These are phyloP conservation scores for Oenanthe melanoleuca DNA, from an alignment of 2,113 vertebrate species.

Conservation along the genomic window DNA sequence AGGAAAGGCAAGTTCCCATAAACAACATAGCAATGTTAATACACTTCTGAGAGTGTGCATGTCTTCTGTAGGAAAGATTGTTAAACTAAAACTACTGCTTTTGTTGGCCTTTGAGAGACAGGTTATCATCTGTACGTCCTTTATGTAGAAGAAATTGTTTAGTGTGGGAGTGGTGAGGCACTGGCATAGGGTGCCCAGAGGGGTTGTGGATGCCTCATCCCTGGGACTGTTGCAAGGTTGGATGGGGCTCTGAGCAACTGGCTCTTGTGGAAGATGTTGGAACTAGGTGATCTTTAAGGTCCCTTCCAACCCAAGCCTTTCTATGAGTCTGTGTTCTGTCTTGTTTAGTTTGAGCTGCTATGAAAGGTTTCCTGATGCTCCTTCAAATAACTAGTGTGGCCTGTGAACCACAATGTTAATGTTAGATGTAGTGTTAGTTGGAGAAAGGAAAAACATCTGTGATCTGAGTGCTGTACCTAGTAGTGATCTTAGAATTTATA, in stretches of 20 bases:
- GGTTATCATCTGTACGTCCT: too few relatives aligned
- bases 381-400: not conserved
- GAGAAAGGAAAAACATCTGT: not conserved
- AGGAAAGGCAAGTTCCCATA: not conserved
- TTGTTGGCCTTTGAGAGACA: not conserved
- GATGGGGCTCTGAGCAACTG: rapidly evolving
- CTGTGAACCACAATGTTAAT: not conserved
- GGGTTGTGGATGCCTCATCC: not conserved
- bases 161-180: not conserved
- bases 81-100: not conserved
- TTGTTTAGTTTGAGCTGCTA: not conserved
- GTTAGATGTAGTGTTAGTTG: not conserved
- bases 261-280: not conserved
- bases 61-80: not conserved
- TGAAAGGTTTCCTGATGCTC: not conserved
- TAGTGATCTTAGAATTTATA: not conserved
- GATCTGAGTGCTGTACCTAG: not conserved
- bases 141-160: not conserved
- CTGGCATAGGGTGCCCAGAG: not conserved
- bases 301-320: not conserved
- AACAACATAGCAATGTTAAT: rapidly evolving
- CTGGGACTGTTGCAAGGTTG: not conserved
- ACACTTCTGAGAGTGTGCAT: rapidly evolving
- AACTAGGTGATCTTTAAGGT: not conserved
- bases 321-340: not conserved